Conservation (phyloP, 2,888 invertebrate species). For the Drosophila gaucha region DNA sequence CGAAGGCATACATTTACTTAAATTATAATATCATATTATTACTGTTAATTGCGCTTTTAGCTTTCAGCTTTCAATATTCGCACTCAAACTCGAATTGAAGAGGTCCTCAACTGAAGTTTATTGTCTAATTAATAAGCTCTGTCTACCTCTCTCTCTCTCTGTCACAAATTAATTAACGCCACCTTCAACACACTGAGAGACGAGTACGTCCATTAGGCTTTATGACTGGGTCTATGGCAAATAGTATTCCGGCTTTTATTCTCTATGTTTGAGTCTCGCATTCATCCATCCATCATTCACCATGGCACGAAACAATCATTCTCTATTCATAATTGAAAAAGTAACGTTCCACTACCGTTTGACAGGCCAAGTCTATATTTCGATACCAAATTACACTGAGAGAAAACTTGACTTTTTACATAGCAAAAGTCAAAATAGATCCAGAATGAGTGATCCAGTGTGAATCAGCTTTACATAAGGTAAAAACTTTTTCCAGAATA, state of each 20-base stretch:
- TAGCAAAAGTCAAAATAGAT: too few relatives aligned
- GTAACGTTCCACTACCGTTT: constrained; percentile 69
- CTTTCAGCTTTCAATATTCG: constrained; percentile 43
- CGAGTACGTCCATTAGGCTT: constrained; percentile 54
- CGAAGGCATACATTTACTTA: constrained; percentile 56
- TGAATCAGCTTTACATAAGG: too few relatives aligned
- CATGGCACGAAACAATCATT: constrained; percentile 65
- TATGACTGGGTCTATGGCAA: constrained; percentile 40
- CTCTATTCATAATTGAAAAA: constrained; percentile 78
- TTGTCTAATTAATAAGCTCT: constrained; percentile 71
- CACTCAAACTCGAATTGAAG: constrained; percentile 10
- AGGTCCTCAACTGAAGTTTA: constrained; percentile 32
- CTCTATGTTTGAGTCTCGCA: constrained; percentile 25
- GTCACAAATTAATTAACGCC: constrained; percentile 70
- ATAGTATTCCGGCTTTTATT: constrained; percentile 27
- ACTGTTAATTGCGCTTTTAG: constrained; percentile 72
- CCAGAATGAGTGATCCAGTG: too few relatives aligned
- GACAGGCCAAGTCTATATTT: constrained; percentile 35
- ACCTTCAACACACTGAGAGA: constrained; percentile 27
- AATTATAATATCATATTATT: constrained; percentile 75
- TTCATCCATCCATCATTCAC: constrained; percentile 49
- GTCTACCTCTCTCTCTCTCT: constrained; percentile 33
- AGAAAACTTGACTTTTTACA: too few relatives aligned
- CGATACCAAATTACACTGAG: not conserved
- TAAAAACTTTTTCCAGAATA: too few relatives aligned